Evolutionary conservation across 2,113 vertebrate species (phyloP).

Genomic region (Colossoma macropomum): DNA sequence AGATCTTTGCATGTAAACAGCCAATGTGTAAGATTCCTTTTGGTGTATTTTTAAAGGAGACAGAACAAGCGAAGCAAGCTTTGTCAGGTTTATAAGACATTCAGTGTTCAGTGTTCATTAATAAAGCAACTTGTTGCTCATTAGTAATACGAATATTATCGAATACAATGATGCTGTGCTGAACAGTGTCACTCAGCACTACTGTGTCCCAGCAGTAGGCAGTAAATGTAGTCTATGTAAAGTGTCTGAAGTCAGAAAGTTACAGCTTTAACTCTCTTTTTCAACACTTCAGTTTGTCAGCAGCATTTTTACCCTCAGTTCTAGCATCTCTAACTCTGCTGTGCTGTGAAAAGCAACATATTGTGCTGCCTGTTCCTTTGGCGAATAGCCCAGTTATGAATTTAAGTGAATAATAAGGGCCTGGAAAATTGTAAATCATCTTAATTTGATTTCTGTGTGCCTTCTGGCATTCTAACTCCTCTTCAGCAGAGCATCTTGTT

Average conservation of each 20-base stretch:
- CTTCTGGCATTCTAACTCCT: conserved; percentile 62
- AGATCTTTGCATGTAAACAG: no score
- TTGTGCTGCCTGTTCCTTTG: conserved; percentile 18
- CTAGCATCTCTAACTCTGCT: background rate
- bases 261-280: background rate
- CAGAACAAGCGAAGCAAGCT: no score
- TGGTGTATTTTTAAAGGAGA: no score
- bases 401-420: conserved; percentile 58
- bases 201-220: no score
- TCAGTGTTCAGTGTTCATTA: no score
- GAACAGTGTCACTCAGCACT: no score
- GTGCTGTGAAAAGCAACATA: background rate
- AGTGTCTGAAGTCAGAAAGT: background rate
- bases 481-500: conserved; percentile 58
- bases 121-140: no score
- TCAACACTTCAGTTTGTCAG: background rate
- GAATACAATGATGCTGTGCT: no score
- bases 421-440: conserved; percentile 67
- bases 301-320: background rate
- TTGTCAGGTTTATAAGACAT: no score
- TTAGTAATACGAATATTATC: no score
- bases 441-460: conserved; percentile 62
- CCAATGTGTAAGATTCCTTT: no score
- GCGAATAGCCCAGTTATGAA: conserved; percentile 51
- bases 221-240: background rate